A percentile compares a stretch with the other conserved stretches of the same genome.
phyloP scores from a whole-genome alignment of 92 coral and sea anemone genomes.

The Epizoanthus fatuus region DNA sequence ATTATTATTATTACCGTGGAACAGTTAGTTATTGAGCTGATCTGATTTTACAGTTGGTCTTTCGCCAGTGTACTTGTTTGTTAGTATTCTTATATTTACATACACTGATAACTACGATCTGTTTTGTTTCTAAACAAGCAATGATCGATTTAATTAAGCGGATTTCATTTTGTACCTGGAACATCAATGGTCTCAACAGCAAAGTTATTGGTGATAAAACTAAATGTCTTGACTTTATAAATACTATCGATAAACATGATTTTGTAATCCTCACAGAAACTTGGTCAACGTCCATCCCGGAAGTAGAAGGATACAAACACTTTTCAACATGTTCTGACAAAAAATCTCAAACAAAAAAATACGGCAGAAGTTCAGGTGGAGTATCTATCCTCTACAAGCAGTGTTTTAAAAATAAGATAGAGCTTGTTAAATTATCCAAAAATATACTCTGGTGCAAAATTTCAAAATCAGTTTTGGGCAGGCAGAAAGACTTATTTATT shows the following conservation, averaged over 20 bases:
- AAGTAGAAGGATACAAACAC: no score
- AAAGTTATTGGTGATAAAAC: constrained; percentile 15
- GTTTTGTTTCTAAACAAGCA: no score
- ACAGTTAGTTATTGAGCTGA: no score
- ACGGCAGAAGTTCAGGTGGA: background rate
- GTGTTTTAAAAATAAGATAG: no score
- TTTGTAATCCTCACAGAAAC: constrained; percentile 13
- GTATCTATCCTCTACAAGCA: background rate
- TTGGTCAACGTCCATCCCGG: background rate
- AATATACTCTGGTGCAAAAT: constrained; percentile 21
- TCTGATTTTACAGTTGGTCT: no score
- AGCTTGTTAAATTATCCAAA: no score
- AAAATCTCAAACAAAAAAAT: constrained; percentile 19
- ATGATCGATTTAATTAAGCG: background rate
- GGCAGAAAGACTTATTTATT: background rate
- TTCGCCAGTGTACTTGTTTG: no score
- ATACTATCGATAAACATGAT: background rate
- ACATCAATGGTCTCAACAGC: constrained; percentile 13
- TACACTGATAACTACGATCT: no score
- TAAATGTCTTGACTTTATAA: background rate
- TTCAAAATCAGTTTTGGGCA: background rate
- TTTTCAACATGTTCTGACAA: no score
- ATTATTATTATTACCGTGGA: constrained; percentile 6
- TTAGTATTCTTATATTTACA: no score
- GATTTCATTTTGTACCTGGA: constrained; percentile 28